A percentile compares a stretch with the other conserved stretches of the same genome.
Evolutionary conservation across 2,888 invertebrate genomes (phyloP).

Genomic region (Cinara cedri): DNA sequence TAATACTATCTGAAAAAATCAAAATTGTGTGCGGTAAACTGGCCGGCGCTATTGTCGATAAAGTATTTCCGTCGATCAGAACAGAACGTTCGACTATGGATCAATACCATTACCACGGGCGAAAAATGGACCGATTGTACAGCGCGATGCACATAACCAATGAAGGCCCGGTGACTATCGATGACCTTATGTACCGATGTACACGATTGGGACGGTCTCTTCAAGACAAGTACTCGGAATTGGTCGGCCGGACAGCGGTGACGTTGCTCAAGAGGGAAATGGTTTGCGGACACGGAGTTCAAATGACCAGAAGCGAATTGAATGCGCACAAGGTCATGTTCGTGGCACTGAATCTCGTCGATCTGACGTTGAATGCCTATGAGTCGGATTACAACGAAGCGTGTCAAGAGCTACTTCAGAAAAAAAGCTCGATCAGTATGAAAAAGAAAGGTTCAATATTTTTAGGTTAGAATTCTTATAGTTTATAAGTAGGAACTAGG

Average conservation of each 20-base stretch:
- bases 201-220: conserved; percentile 3
- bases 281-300: neutral
- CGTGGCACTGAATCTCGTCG: conserved; percentile 20
- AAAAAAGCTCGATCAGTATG: too few relatives aligned
- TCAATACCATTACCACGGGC: neutral
- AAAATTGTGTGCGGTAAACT: neutral
- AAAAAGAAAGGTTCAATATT: too few relatives aligned
- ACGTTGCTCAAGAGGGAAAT: conserved; percentile 3
- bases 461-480: neutral
- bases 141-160: neutral
- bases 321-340: conserved; percentile 25
- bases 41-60: neutral
- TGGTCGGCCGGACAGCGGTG: conserved; percentile 11
- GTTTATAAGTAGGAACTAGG: neutral
- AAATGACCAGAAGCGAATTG: neutral
- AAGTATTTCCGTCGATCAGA: neutral
- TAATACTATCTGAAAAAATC: neutral
- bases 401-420: neutral
- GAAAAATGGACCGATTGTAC: conserved; percentile 7
- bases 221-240: conserved; percentile 10
- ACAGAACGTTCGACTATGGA: neutral
- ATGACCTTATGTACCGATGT: conserved; percentile 8
- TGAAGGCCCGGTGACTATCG: neutral
- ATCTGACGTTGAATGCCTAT: conserved; percentile 14
- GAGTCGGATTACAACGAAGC: conserved; percentile 26